A percentile compares a stretch with the other conserved stretches of the same genome.
Evolutionary conservation across 2,113 vertebrate species (phyloP).

Genomic region (Peromyscus leucopus): DNA sequence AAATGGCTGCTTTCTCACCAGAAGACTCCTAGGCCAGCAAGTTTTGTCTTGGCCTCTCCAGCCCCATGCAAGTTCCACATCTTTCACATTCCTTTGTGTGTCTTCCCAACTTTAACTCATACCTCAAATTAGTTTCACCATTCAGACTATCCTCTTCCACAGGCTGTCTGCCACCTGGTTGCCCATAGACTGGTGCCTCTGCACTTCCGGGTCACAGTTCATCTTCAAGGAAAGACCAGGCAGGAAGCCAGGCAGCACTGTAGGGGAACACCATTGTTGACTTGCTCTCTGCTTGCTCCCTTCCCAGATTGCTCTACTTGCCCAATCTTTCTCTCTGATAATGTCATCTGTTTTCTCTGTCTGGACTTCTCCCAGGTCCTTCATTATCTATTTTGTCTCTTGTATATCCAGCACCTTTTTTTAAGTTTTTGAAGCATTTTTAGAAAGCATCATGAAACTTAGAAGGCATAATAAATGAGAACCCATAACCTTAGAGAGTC

Average conservation of each 20-base stretch:
- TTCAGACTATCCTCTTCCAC: not conserved
- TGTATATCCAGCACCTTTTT: not conserved
- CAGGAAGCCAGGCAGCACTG: not conserved
- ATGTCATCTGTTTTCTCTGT: constrained; percentile 34
- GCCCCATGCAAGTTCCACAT: not conserved
- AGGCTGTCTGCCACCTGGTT: not conserved
- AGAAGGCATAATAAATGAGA: constrained; percentile 9
- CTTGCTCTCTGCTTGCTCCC: not conserved
- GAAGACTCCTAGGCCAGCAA: not conserved
- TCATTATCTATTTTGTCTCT: constrained; percentile 45
- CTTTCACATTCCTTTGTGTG: not conserved
- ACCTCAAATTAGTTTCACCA: not conserved
- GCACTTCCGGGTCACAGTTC: not conserved
- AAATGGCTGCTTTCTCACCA: not conserved
- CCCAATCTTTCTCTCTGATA: not conserved
- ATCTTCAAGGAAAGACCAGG: too few relatives aligned
- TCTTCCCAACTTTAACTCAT: not conserved
- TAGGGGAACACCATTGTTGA: too few relatives aligned
- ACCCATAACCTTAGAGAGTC: not conserved
- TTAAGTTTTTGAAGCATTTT: constrained; percentile 40
- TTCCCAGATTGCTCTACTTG: not conserved
- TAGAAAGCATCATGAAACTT: constrained; percentile 28
- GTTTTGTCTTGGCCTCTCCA: not conserved
- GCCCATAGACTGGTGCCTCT: not conserved
- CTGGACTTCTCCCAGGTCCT: not conserved